A percentile compares a stretch with the other conserved stretches of the same genome.
Conservation (phyloP, 1,140 invertebrate species). For the Neoseiulus cucumeris region DNA sequence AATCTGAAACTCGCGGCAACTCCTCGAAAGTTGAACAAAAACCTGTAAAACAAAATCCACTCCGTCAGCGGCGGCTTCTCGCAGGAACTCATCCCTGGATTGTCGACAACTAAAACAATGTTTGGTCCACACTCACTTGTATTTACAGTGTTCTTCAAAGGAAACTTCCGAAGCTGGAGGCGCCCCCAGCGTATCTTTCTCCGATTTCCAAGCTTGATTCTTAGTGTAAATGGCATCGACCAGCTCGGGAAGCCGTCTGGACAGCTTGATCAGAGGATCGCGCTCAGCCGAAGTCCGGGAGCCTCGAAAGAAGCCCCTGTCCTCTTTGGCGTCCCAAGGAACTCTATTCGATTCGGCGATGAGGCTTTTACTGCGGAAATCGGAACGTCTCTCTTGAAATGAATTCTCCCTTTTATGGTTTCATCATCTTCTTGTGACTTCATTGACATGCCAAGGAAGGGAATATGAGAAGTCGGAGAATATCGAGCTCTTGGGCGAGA, state of each 20-base stretch:
- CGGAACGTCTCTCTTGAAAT: too few species aligned
- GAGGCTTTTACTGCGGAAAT: background rate
- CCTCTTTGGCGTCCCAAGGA: slow-evolving; percentile 56
- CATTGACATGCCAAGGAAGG: too few species aligned
- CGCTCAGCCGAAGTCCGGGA: slow-evolving; percentile 75
- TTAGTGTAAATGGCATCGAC: slow-evolving; percentile 87
- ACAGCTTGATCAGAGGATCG: slow-evolving; percentile 68
- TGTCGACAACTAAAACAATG: too few species aligned
- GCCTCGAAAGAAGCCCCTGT: slow-evolving; percentile 68
- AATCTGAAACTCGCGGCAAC: slow-evolving; percentile 92
- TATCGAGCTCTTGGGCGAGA: background rate
- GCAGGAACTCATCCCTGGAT: too few species aligned
- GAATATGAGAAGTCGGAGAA: too few species aligned
- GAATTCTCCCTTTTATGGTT: too few species aligned
- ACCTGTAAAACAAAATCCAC: slow-evolving; percentile 28
- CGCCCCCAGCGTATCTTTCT: slow-evolving; percentile 62
- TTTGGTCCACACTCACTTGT: slow-evolving; percentile 47
- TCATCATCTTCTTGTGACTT: too few species aligned
- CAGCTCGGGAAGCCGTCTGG: slow-evolving; percentile 47
- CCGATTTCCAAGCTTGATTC: slow-evolving; percentile 94
- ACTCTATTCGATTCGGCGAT: slow-evolving; percentile 31
- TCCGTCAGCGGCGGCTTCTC: too few species aligned
- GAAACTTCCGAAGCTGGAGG: slow-evolving; percentile 64
- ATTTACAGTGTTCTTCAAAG: slow-evolving; percentile 76
- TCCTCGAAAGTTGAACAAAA: slow-evolving; percentile 86